These are phyloP conservation scores for Argya squamiceps DNA, from an alignment of 2,797 vertebrate species.

Conservation along the genomic window DNA sequence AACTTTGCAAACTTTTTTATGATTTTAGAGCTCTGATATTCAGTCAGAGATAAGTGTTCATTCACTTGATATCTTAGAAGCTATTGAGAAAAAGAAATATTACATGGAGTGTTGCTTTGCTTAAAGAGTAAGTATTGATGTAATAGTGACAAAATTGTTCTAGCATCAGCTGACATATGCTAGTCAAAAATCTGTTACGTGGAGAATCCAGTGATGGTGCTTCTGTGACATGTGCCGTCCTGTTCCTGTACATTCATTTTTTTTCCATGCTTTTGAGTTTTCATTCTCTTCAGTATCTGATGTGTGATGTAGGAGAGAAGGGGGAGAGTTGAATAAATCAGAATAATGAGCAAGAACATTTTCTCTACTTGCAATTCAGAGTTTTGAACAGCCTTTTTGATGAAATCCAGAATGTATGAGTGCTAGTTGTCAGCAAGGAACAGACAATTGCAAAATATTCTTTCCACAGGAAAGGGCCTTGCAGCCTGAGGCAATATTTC, in stretches of 20 bases:
- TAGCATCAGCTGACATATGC: background rate
- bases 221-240: background rate
- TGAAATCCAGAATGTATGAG: background rate
- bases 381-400: background rate
- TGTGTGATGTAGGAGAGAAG: background rate
- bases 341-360: background rate
- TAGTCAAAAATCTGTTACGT: background rate
- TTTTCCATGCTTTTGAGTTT: background rate
- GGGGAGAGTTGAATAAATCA: background rate
- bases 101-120: background rate
- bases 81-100: background rate
- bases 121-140: background rate
- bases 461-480: conserved; percentile 60
- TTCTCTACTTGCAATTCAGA: background rate
- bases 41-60: background rate
- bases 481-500: conserved; percentile 61
- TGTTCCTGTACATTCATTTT: background rate
- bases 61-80: background rate
- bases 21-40: background rate
- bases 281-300: background rate
- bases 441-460: conserved; percentile 37
- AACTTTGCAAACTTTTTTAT: background rate
- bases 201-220: background rate
- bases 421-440: background rate
- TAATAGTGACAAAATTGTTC: background rate